phyloP scores from a whole-genome alignment of 1,140 invertebrate genomes.

The Zaprionus capensis region DNA sequence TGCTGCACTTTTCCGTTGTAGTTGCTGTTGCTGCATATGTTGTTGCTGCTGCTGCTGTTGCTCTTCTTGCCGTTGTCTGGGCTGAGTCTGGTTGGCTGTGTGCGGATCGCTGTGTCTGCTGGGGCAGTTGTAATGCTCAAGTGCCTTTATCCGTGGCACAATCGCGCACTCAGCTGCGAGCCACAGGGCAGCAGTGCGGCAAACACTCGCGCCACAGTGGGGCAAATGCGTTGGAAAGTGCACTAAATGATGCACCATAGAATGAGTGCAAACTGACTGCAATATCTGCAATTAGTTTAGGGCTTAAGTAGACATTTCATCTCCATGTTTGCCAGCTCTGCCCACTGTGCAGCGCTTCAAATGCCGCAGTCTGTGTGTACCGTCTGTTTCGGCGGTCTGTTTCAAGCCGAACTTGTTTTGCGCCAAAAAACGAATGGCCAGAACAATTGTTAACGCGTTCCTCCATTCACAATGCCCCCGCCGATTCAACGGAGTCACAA shows the following conservation, averaged over 20 bases:
- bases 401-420: slow-evolving; percentile 73
- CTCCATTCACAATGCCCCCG: slow-evolving; percentile 62
- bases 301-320: not conserved
- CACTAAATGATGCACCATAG: not conserved
- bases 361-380: slow-evolving; percentile 9
- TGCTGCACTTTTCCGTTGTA: slow-evolving; percentile 64
- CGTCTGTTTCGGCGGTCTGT: slow-evolving; percentile 54
- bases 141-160: slow-evolving; percentile 79
- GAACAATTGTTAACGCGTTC: slow-evolving; percentile 76
- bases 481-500: not conserved
- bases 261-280: not conserved
- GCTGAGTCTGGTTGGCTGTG: slow-evolving; percentile 28
- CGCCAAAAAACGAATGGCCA: slow-evolving; percentile 57
- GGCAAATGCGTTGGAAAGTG: not conserved
- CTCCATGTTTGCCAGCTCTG: not conserved
- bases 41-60: not conserved
- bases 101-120: slow-evolving; percentile 25
- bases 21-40: slow-evolving; percentile 21
- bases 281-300: not conserved
- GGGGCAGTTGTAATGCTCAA: slow-evolving; percentile 72
- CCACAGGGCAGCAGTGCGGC: slow-evolving; percentile 19
- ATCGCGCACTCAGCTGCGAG: slow-evolving; percentile 53
- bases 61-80: slow-evolving; percentile 31
- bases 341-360: slow-evolving; percentile 36
- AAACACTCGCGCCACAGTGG: slow-evolving; percentile 22